Base-by-base conservation (phyloP, 2,797 vertebrate genomes). In the Callimico goeldii region DNA sequence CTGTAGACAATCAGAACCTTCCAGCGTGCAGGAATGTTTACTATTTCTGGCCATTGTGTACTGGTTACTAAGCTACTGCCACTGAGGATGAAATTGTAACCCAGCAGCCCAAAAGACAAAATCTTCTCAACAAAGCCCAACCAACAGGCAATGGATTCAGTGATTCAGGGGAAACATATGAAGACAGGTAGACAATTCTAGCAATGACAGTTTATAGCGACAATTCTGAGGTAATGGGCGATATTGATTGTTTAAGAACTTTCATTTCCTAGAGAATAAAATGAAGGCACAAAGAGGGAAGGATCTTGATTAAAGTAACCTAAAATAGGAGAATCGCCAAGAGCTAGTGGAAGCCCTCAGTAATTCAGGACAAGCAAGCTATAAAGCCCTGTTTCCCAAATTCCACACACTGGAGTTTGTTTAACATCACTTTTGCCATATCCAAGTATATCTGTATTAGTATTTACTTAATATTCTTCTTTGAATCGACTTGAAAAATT, bases 11-110 rank as follows among this genome's bases (percentile, higher is more conserved):
- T 28, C 4, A 36, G 94, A 93, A 83, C 43, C 76, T 61, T 76
- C 70, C 87, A 81, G 50, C 3, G 1, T 1, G 20, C 36, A 30
- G 57, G 48, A 15, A 76, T 67, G 70, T 55, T 81, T 79, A n/a
- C 73, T 88, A 75, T 92, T 88, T 87, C 82, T 81, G 64, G 75
- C 70, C 46, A 7, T 91, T 77, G 85, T 83, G 86, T 93, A 52
- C 96, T n/a, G 55, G 96, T 92, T 92, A 89, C 92, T 86, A 87
- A 77, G 92, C 46, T 50, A 81, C 94, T 6, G 43, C 64, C 50
- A 39, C 52, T 2, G n/a, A 86, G 58, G 92, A 95, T 48, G 70
- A 84, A 90, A 48, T 1, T 76, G 93, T 80, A 93, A 72, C 88
- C 11, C 0, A 46, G 81, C 15, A 72, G 67, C 77, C 50, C 88